Base-by-base conservation (phyloP, 1,140 invertebrate species). In the Reticulitermes speratus region DNA sequence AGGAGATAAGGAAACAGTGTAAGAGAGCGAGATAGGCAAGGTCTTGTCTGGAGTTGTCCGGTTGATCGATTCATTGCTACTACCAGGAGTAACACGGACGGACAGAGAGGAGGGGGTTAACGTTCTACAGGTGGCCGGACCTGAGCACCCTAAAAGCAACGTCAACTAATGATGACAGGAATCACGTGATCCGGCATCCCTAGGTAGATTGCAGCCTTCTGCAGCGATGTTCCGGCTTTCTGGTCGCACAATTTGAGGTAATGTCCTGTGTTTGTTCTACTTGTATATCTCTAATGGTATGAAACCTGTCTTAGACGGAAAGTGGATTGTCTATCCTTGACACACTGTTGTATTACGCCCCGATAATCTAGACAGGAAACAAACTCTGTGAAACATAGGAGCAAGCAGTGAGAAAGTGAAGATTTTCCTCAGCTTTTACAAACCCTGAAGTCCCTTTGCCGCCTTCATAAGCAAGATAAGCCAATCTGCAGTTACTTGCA, bases 31-130 rank as follows among this genome's bases (percentile, higher is more conserved):
- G 16, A 75, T 19, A 75, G 65, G 14, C 65, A 16, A 75, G 65
- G 65, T 75, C 65, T 75, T 75, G 65, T 30, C 65, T n/a, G 65
- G n/a, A 75, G 65, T 75, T 75, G 65, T 75, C 65, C 65, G n/a
- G 9, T 75, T 75, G 65, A 75, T 75, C 65, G 65, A 75, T 75
- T 75, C 65, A 75, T 7, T 25, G 5, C 25, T 75, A n/a, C 65
- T 75, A 75, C 19, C 25, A 25, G n/a, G n/a, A 30, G n/a, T 25
- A 25, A 59, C 8, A 30, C n/a, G n/a, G 65, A 75, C 65, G 14
- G n/a, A 75, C 65, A 75, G 6, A 14, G 65, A 30, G n/a, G n/a
- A 23, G 21, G 25, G n/a, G 65, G 65, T 8, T 25, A 3, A 30
- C 25, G 65, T 25, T 75, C 65, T 75, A 75, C 65, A 75, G 65